These are phyloP conservation scores for Thaumatotibia leucotreta DNA, from an alignment of 1,140 invertebrate genomes.

Conservation along the genomic window DNA sequence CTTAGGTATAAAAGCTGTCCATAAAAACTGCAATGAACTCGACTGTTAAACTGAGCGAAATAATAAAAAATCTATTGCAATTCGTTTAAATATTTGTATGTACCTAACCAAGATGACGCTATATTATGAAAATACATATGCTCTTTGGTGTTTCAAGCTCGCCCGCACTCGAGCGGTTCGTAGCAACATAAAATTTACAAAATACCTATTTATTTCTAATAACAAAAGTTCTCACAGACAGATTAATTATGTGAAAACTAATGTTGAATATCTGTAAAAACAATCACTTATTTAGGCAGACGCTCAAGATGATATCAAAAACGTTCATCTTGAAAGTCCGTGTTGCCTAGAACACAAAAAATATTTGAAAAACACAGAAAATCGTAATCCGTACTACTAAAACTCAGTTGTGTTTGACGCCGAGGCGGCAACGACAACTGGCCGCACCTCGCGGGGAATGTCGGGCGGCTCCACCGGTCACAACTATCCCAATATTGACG, in stretches of 20 bases:
- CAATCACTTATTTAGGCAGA: neutral
- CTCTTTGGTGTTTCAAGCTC: neutral
- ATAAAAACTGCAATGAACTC: neutral
- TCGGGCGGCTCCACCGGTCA: neutral
- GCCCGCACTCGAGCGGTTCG: constrained; percentile 12
- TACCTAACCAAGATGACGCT: neutral
- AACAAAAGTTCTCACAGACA: neutral
- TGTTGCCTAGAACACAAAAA: neutral
- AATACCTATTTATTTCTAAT: constrained; percentile 6
- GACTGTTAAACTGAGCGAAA: neutral
- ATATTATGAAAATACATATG: neutral
- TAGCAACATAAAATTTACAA: constrained; percentile 5
- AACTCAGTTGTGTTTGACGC: neutral
- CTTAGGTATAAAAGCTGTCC: too few relatives aligned
- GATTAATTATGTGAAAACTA: constrained; percentile 1
- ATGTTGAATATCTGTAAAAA: neutral
- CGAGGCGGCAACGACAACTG: neutral
- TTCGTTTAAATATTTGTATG: neutral
- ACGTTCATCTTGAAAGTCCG: constrained; percentile 1
- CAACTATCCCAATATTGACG: neutral
- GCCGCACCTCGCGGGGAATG: neutral
- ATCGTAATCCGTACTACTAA: neutral
- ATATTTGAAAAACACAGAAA: constrained; percentile 4
- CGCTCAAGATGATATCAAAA: neutral
- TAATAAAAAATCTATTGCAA: neutral